Base-by-base conservation (phyloP, 2,888 invertebrate genomes). In the Caenorhabditis zanzibari region DNA sequence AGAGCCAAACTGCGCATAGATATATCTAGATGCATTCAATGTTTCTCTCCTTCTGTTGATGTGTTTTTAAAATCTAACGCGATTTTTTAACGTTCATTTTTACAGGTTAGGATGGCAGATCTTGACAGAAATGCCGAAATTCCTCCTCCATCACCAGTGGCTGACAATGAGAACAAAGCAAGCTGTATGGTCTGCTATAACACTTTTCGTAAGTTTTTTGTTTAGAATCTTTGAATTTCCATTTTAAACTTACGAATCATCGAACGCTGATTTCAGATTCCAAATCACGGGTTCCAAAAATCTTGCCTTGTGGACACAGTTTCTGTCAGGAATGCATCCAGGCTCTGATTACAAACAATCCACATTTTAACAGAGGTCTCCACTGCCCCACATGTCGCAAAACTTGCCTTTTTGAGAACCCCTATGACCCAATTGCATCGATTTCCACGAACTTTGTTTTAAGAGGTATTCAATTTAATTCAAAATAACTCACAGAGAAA, bases 191-290 rank as follows among this genome's bases (percentile, higher is more conserved):
- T 74, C 6, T 74, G 74, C 64, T 63, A 14, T 14, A 44, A 56
- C 12, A 19, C 7, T 9, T 74, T 56, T 22, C 74, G 74, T 74
- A 16, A 54, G 74, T 74, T 44, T 38, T 2, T 35, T 9, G 10
- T 5, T 28, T 19, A 16, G 14, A 12, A 24, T 26, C 1, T 26
- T 54, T 6, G 22, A 35, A 35, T 41, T 35, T 5, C 24, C 12
- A 24, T 47, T n/a, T n/a, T n/a, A n/a, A n/a, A n/a, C n/a, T n/a
- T n/a, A n/a, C n/a, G n/a, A n/a, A n/a, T n/a, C n/a, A n/a, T n/a
- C n/a, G n/a, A n/a, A n/a, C n/a, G n/a, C n/a, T n/a, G n/a, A 19
- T 56, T 64, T 64, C 56, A 74, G 74, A 74, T 16, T 41, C 54
- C 16, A 74, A 64, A 24, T 16, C 1, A 9, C 54, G 74, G 16